These are phyloP conservation scores for Champsocephalus gunnari DNA, from an alignment of 2,797 vertebrate species.

Conservation along the genomic window DNA sequence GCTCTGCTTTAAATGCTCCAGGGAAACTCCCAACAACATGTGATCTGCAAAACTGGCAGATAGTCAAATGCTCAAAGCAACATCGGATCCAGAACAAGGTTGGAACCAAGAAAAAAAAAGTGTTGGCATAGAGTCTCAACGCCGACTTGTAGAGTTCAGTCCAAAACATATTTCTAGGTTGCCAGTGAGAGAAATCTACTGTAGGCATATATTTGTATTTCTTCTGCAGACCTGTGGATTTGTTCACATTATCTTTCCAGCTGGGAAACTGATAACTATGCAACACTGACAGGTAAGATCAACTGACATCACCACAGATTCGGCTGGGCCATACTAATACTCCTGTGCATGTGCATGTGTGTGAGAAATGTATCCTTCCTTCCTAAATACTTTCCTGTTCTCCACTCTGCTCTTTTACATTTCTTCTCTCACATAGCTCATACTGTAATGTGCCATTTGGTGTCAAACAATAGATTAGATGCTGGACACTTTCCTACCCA, in stretches of 20 bases:
- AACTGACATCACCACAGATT: conserved; percentile 30
- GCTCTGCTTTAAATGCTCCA: conserved; percentile 51
- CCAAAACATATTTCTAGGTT: conserved; percentile 36
- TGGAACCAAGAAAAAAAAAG: conserved; percentile 39
- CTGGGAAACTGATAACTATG: conserved; percentile 5
- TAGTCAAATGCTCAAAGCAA: conserved; percentile 59
- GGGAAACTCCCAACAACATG: conserved; percentile 47
- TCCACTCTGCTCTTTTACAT: neutral
- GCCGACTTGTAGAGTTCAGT: conserved; percentile 52
- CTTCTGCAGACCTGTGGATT: conserved; percentile 17
- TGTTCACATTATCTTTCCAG: conserved; percentile 10
- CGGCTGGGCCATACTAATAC: neutral
- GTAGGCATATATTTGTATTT: conserved; percentile 38
- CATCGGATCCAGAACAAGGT: conserved; percentile 51
- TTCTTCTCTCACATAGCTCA: neutral
- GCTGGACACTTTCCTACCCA: conserved; percentile 18
- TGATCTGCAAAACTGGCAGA: conserved; percentile 56
- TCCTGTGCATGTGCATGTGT: neutral
- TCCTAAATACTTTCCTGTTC: neutral
- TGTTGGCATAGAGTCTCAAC: conserved; percentile 35
- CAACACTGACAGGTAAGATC: conserved; percentile 14
- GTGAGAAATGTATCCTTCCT: neutral
- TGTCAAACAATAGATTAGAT: conserved; percentile 21
- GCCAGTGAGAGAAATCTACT: conserved; percentile 33
- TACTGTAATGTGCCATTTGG: conserved; percentile 2